Evolutionary conservation across 1,140 invertebrate species (phyloP).

Genomic region (Pogonognathellus flavescens): DNA sequence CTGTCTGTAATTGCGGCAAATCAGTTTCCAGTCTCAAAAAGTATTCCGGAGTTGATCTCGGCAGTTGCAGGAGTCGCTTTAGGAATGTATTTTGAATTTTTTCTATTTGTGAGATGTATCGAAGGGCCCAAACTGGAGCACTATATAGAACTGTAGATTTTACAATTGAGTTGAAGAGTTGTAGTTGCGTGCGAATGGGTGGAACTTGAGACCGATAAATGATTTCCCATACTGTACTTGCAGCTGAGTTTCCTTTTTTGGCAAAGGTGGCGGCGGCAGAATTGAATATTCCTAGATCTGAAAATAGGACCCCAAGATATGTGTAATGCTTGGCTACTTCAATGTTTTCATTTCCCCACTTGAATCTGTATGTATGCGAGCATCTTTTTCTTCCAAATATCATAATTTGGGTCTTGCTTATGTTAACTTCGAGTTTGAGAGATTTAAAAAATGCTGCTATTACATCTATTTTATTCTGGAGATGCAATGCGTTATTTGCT

Average conservation of each 20-base stretch:
- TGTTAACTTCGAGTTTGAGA: constrained; percentile 23
- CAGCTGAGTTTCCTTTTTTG: not conserved
- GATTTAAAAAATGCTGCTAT: constrained; percentile 7
- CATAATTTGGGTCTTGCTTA: constrained; percentile 49
- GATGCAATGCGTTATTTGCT: not conserved
- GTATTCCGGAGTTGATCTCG: not conserved
- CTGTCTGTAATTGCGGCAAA: not conserved
- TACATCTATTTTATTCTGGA: constrained; percentile 46
- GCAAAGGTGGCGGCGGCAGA: not conserved
- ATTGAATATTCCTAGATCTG: not conserved
- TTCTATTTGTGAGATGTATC: not conserved
- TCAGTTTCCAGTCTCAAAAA: not conserved
- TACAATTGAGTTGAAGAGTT: not conserved
- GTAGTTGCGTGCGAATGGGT: not conserved
- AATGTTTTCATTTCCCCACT: constrained; percentile 24
- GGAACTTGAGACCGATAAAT: not conserved
- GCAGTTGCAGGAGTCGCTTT: not conserved
- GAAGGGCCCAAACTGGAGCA: not conserved
- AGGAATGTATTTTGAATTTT: not conserved
- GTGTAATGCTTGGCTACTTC: constrained; percentile 42
- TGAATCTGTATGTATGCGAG: not conserved
- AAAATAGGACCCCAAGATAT: constrained; percentile 56
- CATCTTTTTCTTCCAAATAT: constrained; percentile 5
- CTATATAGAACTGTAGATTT: not conserved
- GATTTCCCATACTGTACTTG: not conserved